phyloP scores from a whole-genome alignment of 2,888 invertebrate genomes.

The Nemotelus pantherinus region DNA sequence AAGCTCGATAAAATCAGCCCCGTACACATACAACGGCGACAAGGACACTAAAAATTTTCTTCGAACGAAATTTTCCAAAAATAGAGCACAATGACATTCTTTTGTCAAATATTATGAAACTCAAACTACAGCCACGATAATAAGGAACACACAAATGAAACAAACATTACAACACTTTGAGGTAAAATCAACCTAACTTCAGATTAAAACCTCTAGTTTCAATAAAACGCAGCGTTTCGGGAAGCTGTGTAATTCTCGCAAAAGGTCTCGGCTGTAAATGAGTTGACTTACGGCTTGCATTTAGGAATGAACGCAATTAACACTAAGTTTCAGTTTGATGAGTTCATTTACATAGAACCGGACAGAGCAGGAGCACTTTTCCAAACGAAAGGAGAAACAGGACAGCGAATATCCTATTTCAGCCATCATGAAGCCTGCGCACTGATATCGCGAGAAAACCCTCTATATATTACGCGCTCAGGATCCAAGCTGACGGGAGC shows the following conservation, averaged over 20 bases:
- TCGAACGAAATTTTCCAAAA: slow-evolving; percentile 26
- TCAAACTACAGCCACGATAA: slow-evolving; percentile 39
- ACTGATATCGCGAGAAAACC: not conserved
- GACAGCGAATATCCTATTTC: slow-evolving; percentile 33
- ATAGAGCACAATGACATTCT: slow-evolving; percentile 37
- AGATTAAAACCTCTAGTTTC: slow-evolving; percentile 17
- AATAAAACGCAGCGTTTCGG: not conserved
- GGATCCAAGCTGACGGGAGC: slow-evolving; percentile 4
- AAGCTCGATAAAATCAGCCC: slow-evolving; percentile 45
- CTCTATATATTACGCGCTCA: slow-evolving; percentile 14
- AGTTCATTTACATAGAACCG: slow-evolving; percentile 49
- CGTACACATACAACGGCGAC: slow-evolving; percentile 36
- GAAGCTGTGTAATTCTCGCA: slow-evolving; percentile 12
- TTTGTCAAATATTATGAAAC: slow-evolving; percentile 46
- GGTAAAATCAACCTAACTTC: not conserved
- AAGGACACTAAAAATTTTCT: slow-evolving; percentile 37
- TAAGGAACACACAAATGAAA: slow-evolving; percentile 29
- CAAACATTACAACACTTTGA: not conserved
- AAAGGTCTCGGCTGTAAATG: slow-evolving; percentile 46
- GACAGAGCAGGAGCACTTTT: slow-evolving; percentile 7
- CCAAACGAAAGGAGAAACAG: not conserved
- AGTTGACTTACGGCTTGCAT: slow-evolving; percentile 49
- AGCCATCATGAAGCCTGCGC: slow-evolving; percentile 47
- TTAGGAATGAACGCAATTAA: slow-evolving; percentile 50
- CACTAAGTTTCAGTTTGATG: slow-evolving; percentile 50